A percentile compares a stretch with the other conserved stretches of the same genome.
Evolutionary conservation across 1,140 invertebrate species (phyloP).

Genomic region (Trypoxylus dichotomus): DNA sequence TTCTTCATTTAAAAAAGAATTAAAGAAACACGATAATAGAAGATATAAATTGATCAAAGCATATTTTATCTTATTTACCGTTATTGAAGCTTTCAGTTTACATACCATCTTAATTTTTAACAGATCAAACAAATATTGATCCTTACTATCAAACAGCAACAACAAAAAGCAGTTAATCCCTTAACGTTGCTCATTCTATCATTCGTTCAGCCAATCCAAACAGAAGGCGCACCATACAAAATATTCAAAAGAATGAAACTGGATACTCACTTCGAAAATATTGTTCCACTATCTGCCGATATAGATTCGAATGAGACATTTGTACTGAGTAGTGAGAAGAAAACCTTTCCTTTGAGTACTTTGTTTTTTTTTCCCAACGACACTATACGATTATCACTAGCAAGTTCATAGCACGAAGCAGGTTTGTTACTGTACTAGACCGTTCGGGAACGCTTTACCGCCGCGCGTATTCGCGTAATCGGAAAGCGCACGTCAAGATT

Average conservation of each 20-base stretch:
- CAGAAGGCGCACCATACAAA: background rate
- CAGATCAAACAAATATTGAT: background rate
- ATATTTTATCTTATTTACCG: too few relatives aligned
- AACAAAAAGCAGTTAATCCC: background rate
- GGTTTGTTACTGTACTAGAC: background rate
- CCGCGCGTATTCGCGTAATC: background rate
- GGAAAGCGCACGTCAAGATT: background rate
- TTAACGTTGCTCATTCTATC: background rate
- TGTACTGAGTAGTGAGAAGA: background rate
- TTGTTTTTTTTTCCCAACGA: background rate
- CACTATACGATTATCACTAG: background rate
- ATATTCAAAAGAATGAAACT: background rate
- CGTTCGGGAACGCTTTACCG: background rate
- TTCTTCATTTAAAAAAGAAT: too few relatives aligned
- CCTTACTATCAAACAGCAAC: background rate
- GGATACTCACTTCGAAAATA: constrained; percentile 31
- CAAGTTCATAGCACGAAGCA: background rate
- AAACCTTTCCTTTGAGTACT: background rate
- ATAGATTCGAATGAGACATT: constrained; percentile 30
- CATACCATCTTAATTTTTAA: background rate
- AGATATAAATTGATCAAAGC: too few relatives aligned
- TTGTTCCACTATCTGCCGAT: constrained; percentile 20
- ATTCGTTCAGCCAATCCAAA: background rate
- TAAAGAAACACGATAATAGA: too few relatives aligned
- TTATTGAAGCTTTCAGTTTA: background rate